Evolutionary conservation across 2,888 invertebrate species (phyloP).

Genomic region (Pyrrhopygopsis socrates): DNA sequence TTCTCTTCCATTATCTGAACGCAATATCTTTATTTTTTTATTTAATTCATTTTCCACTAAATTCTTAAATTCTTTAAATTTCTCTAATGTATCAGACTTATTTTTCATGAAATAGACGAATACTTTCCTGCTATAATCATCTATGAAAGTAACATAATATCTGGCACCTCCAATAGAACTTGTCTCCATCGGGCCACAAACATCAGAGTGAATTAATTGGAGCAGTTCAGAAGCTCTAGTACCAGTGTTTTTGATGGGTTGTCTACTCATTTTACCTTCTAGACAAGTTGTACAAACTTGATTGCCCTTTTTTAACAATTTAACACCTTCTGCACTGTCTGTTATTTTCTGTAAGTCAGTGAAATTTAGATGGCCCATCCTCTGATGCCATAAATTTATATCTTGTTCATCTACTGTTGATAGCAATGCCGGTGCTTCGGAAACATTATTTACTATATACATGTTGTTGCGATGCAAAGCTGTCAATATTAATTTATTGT

Average conservation of each 20-base stretch:
- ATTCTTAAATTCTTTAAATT: background rate
- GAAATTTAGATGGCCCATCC: conserved; percentile 79
- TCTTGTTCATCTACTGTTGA: too few relatives aligned
- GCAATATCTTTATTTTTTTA: background rate
- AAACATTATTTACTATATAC: conserved; percentile 55
- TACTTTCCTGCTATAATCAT: conserved; percentile 58
- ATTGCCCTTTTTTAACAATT: background rate
- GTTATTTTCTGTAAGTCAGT: conserved; percentile 73
- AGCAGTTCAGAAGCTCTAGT: background rate
- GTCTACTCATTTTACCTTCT: conserved; percentile 12
- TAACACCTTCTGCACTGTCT: conserved; percentile 68
- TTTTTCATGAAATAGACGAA: too few relatives aligned
- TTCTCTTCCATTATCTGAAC: conserved; percentile 53
- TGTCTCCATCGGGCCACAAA: conserved; percentile 68
- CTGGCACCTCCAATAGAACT: conserved; percentile 50
- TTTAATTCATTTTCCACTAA: too few relatives aligned
- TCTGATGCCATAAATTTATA: conserved; percentile 48
- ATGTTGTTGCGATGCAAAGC: conserved; percentile 54
- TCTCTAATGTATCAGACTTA: background rate
- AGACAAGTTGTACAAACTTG: conserved; percentile 15
- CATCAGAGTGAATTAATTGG: conserved; percentile 40
- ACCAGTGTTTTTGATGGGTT: conserved; percentile 22
- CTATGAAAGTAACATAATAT: conserved; percentile 66
- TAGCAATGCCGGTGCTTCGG: background rate
- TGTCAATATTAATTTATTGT: conserved; percentile 35